Base-by-base conservation (phyloP, 2,888 invertebrate genomes). In the Ischnura elegans region DNA sequence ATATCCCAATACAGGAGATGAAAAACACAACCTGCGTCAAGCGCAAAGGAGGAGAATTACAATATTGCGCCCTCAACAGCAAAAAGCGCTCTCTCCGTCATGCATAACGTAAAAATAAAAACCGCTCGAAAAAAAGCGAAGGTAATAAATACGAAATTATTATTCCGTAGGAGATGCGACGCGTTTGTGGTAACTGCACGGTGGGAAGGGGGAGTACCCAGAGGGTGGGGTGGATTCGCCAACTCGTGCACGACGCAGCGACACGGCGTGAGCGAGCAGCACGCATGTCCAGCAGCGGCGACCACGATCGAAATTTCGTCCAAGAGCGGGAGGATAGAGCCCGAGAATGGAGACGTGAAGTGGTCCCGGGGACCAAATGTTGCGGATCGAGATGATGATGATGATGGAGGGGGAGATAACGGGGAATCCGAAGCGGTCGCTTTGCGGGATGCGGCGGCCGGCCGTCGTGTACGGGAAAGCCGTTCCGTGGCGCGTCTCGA, bases 361-460 rank as follows among this genome's bases (percentile, higher is more conserved):
- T 76, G 76, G 76, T 25, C 25, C 36, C 76, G 76, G 36, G 76
- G 36, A 76, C 76, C 76, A 76, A 76, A 76, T 76, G 76, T 36
- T 76, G 36, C 76, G 76, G 36, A 76, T 76, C 76, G 76, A 76
- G 76, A 76, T 76, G 76, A 76, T 36, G 76, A 51, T 5, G 51
- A 19, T 6, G 51, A 19, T 47, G 47, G 47, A 47, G 66, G 1
- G 13, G 16, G 76, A 76, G 36, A 76, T 76, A 76, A 76, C 76
- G 76, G 36, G 76, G 76, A 76, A 29, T 76, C 76, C 76, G 76
- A 76, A n/a, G 76, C 76, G 76, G 76, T 76, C 29, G 76, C 76
- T 76, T 76, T 76, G 76, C 76, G 76, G 36, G 13, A 76, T 36
- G 76, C 16, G 36, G 76, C 36, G 29, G 76, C 10, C 36, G 29